Conservation (phyloP, 2,797 vertebrate species). For the Lepidocolaptes lacrymiger region DNA sequence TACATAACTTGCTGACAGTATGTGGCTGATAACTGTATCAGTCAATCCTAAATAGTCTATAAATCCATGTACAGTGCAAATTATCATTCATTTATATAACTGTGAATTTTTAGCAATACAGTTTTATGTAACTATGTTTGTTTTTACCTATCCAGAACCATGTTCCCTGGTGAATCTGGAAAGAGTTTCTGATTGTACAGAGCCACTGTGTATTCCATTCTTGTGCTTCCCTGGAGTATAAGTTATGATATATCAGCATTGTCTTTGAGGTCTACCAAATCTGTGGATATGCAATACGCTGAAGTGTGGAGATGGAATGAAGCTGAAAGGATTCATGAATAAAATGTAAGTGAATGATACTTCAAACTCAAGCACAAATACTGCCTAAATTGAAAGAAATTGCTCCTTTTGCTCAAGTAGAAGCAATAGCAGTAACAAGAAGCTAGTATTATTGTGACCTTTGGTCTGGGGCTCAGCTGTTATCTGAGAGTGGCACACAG, state of each 20-base stretch:
- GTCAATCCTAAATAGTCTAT: constrained; percentile 57
- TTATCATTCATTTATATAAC: constrained; percentile 69
- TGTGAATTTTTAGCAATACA: constrained; percentile 54
- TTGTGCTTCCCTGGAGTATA: not conserved
- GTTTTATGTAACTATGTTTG: constrained; percentile 67
- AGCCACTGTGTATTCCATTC: not conserved
- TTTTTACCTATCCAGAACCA: constrained; percentile 1
- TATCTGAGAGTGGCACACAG: not conserved
- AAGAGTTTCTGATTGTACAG: not conserved
- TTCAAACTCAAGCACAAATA: constrained; percentile 40
- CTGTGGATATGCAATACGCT: not conserved
- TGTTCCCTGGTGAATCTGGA: not conserved
- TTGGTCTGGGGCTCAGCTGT: not conserved
- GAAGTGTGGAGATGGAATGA: constrained; percentile 11
- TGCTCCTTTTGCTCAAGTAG: constrained; percentile 39
- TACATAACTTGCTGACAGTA: constrained; percentile 67
- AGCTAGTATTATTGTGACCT: not conserved
- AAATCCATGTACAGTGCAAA: constrained; percentile 51
- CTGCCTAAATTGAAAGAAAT: constrained; percentile 51
- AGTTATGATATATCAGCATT: constrained; percentile 48
- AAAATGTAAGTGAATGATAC: constrained; percentile 41
- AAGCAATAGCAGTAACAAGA: constrained; percentile 1
- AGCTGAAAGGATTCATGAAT: constrained; percentile 59
- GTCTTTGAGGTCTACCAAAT: constrained; percentile 40
- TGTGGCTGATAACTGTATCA: constrained; percentile 32